phyloP scores from a whole-genome alignment of 2,113 vertebrate species.

The Melanocharis versteri region DNA sequence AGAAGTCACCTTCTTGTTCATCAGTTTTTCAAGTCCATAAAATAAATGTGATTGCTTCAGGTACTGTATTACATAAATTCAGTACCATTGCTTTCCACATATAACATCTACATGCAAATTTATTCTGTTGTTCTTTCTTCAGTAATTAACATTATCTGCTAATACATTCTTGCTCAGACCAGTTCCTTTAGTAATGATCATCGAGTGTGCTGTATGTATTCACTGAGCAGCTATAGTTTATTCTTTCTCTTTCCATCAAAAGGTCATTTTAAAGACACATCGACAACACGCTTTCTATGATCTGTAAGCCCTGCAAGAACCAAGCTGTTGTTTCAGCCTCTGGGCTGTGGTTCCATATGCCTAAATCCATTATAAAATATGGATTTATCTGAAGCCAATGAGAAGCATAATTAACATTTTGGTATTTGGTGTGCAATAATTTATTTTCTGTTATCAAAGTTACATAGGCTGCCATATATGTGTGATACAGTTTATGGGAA shows the following conservation, averaged over 20 bases:
- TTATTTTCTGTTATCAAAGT: conserved; percentile 21
- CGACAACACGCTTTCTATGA: not conserved
- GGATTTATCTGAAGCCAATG: conserved; percentile 22
- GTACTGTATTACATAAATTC: not conserved
- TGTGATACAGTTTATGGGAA: not conserved
- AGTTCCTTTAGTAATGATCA: conserved; percentile 46
- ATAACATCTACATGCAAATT: conserved; percentile 61
- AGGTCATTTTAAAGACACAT: conserved; percentile 42
- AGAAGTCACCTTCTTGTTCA: conserved; percentile 61
- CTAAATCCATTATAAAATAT: conserved; percentile 10
- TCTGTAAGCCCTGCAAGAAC: not conserved
- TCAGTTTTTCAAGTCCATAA: conserved; percentile 23
- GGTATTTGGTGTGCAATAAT: not conserved
- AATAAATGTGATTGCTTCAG: conserved; percentile 49
- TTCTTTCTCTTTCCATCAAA: conserved; percentile 14
- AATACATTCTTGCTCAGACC: conserved; percentile 22
- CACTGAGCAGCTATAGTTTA: conserved; percentile 6
- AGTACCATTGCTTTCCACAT: conserved; percentile 9
- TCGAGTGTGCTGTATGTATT: conserved; percentile 12
- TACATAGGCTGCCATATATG: not conserved
- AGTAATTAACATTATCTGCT: conserved; percentile 66
- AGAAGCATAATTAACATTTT: conserved; percentile 34
- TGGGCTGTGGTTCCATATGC: not conserved
- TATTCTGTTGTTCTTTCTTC: conserved; percentile 59
- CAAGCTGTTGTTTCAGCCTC: conserved; percentile 20